Base-by-base conservation (phyloP, 2,888 invertebrate species). In the Archips crataeganus region DNA sequence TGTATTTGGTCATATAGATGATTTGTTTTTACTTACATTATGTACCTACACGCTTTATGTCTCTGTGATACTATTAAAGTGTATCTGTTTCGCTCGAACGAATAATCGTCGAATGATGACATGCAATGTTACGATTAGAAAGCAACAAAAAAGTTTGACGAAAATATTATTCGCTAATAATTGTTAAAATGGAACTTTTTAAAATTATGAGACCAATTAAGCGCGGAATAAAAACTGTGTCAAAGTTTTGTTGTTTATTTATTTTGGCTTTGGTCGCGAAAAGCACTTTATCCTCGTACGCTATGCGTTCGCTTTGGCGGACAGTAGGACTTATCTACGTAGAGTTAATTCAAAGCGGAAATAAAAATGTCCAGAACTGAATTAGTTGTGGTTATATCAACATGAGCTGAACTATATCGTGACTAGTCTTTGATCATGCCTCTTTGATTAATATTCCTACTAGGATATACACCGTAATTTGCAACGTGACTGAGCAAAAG, bases 381-480 rank as follows among this genome's bases (percentile, higher is more conserved):
- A 57, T 57, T 57, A 32, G 3, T 60, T n/a, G 61, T 39, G 61
- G 61, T 36, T 60, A 61, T 61, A 61, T n/a, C 60, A 60, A 45
- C 45, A 45, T 15, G 42, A 45, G 45, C 62, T 32, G 11, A 60
- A 60, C 60, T n/a, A 63, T 63, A 32, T 57, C 57, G 57, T 57
- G 57, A 57, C 15, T 63, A 10, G 2, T 63, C 45, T 63, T 63
- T 63, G 32, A 47, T 63, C 57, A 32, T 57, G 57, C 11, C 57
- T 57, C 57, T 65, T 67, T 71, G 60, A 70, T 67, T 51, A 70
- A 54, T 70, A 70, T 66, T 70, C 49, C 68, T 73, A 74, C 70
- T 60, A 62, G 65, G 72, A 42, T 62, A 69, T 51, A 62, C 64
- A 62, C 67, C 67, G 73, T 75, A 70, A 76, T 75, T 76, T 76